A percentile compares a stretch with the other conserved stretches of the same genome.
Conservation (phyloP, 2,113 vertebrate species). For the Crotalus helleri region DNA sequence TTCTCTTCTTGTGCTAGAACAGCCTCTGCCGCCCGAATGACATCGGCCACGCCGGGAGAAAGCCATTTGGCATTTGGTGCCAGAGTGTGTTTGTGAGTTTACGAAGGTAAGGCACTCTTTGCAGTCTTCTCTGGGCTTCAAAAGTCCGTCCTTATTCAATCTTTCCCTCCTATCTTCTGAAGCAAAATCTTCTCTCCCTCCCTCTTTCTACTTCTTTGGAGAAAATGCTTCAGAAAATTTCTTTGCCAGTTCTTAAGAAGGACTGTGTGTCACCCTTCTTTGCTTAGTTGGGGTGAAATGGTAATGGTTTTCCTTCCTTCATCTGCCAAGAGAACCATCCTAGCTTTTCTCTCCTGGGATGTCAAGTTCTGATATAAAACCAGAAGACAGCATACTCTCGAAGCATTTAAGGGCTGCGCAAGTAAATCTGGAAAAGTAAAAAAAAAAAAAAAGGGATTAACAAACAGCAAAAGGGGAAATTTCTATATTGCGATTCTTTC, state of each 20-base stretch:
- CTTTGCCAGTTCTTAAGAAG: slow-evolving; percentile 21
- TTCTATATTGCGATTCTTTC: slow-evolving; percentile 30
- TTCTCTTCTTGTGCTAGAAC: slow-evolving; percentile 48
- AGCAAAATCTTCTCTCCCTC: neutral
- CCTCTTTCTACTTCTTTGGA: slow-evolving; percentile 42
- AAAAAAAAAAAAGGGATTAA: neutral
- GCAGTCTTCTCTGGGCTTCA: slow-evolving; percentile 46
- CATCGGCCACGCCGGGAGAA: slow-evolving; percentile 54
- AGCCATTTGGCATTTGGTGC: slow-evolving; percentile 43
- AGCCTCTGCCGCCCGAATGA: slow-evolving; percentile 53
- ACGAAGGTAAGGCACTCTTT: slow-evolving; percentile 47
- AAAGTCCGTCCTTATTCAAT: slow-evolving; percentile 46
- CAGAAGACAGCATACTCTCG: slow-evolving; percentile 14
- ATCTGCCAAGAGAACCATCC: neutral
- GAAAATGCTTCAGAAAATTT: slow-evolving; percentile 40
- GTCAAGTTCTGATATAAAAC: slow-evolving; percentile 17
- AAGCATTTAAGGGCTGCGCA: neutral
- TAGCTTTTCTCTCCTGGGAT: slow-evolving; percentile 39
- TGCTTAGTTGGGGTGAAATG: slow-evolving; percentile 34
- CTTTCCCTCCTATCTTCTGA: slow-evolving; percentile 16
- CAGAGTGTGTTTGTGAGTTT: slow-evolving; percentile 50
- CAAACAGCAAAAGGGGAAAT: neutral
- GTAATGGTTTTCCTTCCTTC: slow-evolving; percentile 34
- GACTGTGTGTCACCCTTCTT: slow-evolving; percentile 34
- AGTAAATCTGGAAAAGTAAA: neutral